Conservation (phyloP, 2,888 invertebrate genomes). For the Tetanocera ferruginea region DNA sequence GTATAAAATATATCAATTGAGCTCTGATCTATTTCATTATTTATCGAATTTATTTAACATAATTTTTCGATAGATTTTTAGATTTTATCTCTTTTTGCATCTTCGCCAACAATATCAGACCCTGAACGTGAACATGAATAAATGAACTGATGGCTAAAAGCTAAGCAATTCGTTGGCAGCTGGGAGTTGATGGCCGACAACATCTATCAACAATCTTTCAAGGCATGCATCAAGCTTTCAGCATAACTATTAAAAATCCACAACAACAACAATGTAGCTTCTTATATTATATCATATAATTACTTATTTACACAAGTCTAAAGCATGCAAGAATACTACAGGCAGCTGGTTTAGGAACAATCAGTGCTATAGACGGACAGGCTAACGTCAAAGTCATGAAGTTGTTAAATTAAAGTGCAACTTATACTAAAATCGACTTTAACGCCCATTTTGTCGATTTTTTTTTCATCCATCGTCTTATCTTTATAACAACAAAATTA, state of each 20-base stretch:
- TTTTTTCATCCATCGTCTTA: not conserved
- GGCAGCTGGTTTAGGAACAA: not conserved
- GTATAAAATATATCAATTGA: too few relatives aligned
- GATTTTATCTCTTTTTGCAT: too few relatives aligned
- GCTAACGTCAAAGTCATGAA: not conserved
- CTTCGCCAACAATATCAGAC: too few relatives aligned
- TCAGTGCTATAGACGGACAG: not conserved
- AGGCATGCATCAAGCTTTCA: conserved; percentile 1
- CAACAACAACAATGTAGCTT: not conserved
- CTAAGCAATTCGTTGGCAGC: too few relatives aligned
- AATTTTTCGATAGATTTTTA: too few relatives aligned
- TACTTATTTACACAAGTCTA: conserved; percentile 13
- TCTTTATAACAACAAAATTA: not conserved
- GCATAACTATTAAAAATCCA: not conserved
- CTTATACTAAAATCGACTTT: not conserved
- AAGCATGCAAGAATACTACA: not conserved
- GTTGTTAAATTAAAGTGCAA: not conserved
- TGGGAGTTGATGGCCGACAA: not conserved
- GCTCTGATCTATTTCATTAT: too few relatives aligned
- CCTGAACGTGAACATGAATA: too few relatives aligned
- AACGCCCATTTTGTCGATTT: not conserved
- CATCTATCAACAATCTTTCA: not conserved
- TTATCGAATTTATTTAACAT: too few relatives aligned
- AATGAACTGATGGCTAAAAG: too few relatives aligned
- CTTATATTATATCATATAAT: not conserved